Evolutionary conservation across 2,113 vertebrate species (phyloP), one percentile per base, ranked within the genome.

Genomic region (Glaucomys volans): DNA sequence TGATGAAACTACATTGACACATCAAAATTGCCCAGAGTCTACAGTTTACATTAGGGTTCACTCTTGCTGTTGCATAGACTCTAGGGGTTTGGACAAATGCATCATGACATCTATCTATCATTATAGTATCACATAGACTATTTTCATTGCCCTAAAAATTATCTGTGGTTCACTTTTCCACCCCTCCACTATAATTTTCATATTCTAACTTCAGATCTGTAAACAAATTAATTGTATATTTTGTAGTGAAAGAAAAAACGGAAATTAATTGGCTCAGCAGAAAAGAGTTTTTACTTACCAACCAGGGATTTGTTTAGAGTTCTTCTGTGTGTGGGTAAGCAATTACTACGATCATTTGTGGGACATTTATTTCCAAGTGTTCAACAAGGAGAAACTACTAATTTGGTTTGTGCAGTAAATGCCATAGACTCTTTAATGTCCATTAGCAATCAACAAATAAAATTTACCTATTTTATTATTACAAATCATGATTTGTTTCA

Each of bases 391-490:
- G 54, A 91, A 81, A 82, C 50, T 59, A 77, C 59, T 97, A 86
- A n/a, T 88, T 96, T 92, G 37, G 7, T 37, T 91, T 92, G 59
- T 90, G n/a, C 28, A 76, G 50, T 40, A 86, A 92, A 87, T n/a
- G 74, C 71, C 24, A 59, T 30, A 69, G 94, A 50, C 32, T 67
- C 47, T 76, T 86, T 92, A 87, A 91, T 91, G 74, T 42, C 90
- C 24, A 75, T 57, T 85, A 81, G 80, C 28, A 93, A 82, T 86
- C 26, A 95, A 76, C 57, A 87, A 92, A 69, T 85, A 64, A 54
- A 95, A 62, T 75, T n/a, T 72, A 95, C 50, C 69, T 90, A 30
- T 75, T 95, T 94, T 87, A 92, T 95, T 94, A 77, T 44, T 30
- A 62, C 4, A 47, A 47, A 47, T 47, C 44, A 91, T 81, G 74